Base-by-base conservation (phyloP, 2,113 vertebrate genomes). In the Hydrochoerus hydrochaeris region DNA sequence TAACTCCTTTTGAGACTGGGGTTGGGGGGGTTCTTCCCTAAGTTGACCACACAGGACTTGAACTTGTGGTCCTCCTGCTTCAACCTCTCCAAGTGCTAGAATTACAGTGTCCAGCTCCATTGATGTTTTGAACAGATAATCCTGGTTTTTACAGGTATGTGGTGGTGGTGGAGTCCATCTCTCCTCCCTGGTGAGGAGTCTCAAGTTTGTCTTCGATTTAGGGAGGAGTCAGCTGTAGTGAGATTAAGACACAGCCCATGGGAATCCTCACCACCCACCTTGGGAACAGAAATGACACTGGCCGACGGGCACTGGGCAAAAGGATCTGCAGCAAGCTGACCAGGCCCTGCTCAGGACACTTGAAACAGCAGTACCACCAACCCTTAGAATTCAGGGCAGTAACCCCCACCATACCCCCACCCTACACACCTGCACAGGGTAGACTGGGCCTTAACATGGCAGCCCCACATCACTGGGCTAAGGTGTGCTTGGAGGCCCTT, bases 181-280 rank as follows among this genome's bases (percentile, higher is more conserved):
- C n/a, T 44, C 30, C 24, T 38, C n/a, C n/a, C 46, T 67, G 17
- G 19, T 7, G 44, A 63, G 85, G 28, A 54, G 7, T n/a, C 49
- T 81, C 49, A 62, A 63, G 28, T n/a, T 49, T 38, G 60, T 13
- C 46, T 35, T 30, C 20, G 73, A 7, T 32, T 62, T 67, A 38
- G 19, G 32, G 57, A 87, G 32, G 57, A 87, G 54, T 26, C 3
- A 54, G 22, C 5, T 67, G 7, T 30, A 54, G 32, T 84, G 71
- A 35, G 20, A 77, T 2, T 8, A 38, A 17, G 30, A 3, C 0
- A 5, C 14, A 24, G 8, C 7, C 20, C 32, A 41, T 24, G 28
- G 14, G 16, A 69, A 69, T 1, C 32, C 10, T 54, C 2, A 0
- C 7, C n/a, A 24, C 6, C 30, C 7, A 63, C 24, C 52, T n/a